Evolutionary conservation across 2,797 vertebrate genomes (phyloP), one percentile per base, ranked within the genome.

Genomic region (Hippocampus kuda): DNA sequence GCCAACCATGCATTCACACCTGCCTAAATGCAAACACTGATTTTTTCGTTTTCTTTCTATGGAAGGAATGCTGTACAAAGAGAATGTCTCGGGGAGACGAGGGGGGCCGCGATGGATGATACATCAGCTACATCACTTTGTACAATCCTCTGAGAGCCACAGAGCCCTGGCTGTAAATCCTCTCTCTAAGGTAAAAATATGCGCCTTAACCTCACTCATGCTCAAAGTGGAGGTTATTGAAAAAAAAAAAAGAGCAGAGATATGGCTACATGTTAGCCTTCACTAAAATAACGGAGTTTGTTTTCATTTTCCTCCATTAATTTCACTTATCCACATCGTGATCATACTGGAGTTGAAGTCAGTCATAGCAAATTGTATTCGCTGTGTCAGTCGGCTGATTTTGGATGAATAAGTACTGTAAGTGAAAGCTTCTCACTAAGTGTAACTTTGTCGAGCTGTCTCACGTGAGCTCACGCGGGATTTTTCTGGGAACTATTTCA

Each of bases 131-230:
- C 22, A 68, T 64, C 67, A 64, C 68, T 75, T 78, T 78, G 61
- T 34, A 70, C 41, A 82, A 85, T 84, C 82, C 81, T 83, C 79
- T 85, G 77, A 82, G 60, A 68, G 69, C 59, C 63, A 42, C 73
- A 72, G 76, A 73, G 62, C 13, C 13, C 12, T 5, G 54, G 10
- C 12, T 57, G 56, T 8, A n/a, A 56, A 13, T 76, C 63, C 80
- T 78, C 71, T 72, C 70, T 67, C 64, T 38, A 64, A 72, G 77
- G 81, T 82, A 76, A 76, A 86, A 85, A 80, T 59, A 77, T 56
- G 69, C 16, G 1, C 70, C 70, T 75, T 74, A 80, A 73, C 68
- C 63, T 65, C 59, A 66, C 75, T 80, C 78, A 84, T 83, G 74
- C 73, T 4, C 0, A 70, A 82, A 80, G 81, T 75, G 62, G 82